Conservation (phyloP, 1,140 invertebrate species). For the Cyclina sinensis region DNA sequence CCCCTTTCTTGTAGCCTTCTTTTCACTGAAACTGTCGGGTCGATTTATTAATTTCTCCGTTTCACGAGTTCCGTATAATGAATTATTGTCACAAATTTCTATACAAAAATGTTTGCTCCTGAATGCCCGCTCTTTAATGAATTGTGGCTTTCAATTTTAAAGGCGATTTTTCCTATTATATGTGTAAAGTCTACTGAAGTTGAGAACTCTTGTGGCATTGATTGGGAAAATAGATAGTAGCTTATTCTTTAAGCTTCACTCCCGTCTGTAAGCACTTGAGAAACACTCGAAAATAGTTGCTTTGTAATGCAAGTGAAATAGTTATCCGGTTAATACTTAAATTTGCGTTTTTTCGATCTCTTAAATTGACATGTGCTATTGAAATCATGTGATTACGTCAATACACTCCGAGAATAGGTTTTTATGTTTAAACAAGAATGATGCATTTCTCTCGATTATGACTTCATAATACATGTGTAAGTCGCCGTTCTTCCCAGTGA, state of each 20-base stretch:
- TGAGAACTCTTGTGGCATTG: constrained; percentile 5
- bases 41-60: constrained; percentile 60
- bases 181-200: background rate
- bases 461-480: background rate
- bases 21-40: background rate
- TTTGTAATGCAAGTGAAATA: background rate
- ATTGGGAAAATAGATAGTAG: constrained; percentile 9
- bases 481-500: background rate
- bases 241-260: background rate
- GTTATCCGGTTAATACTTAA: constrained; percentile 2
- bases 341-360: background rate
- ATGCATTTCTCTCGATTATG: background rate
- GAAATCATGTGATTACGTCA: constrained; percentile 4
- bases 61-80: constrained; percentile 18
- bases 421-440: background rate
- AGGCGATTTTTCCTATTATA: background rate
- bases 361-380: background rate
- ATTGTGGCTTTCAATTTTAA: constrained; percentile 4
- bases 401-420: background rate
- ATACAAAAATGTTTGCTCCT: background rate
- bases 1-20: background rate
- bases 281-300: constrained; percentile 21
- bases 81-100: constrained; percentile 39
- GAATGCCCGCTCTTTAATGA: background rate
- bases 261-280: constrained; percentile 7